Evolutionary conservation across 2,113 vertebrate species (phyloP).

Genomic region (Xyrauchen texanus): DNA sequence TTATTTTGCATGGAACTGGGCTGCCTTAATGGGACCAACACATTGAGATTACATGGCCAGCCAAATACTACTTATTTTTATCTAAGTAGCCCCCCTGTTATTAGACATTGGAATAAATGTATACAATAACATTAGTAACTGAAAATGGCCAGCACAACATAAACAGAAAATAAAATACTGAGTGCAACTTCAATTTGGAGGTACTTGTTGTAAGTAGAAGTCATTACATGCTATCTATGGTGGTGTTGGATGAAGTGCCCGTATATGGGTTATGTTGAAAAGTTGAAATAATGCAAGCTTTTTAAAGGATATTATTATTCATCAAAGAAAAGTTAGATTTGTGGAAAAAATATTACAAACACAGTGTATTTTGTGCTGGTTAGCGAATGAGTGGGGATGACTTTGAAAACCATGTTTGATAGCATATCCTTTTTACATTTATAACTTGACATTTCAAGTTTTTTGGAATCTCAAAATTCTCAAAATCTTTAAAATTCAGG

Average conservation of each 20-base stretch:
- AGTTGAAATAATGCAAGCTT: slow-evolving; percentile 17
- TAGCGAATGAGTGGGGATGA: slow-evolving; percentile 53
- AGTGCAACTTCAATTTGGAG: no score
- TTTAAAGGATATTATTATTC: slow-evolving; percentile 12
- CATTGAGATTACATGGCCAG: no score
- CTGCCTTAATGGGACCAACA: no score
- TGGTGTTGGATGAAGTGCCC: neutral
- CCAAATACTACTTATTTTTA: no score
- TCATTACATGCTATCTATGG: no score
- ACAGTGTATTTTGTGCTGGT: slow-evolving; percentile 37
- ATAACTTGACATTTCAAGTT: slow-evolving; percentile 18
- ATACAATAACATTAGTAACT: no score
- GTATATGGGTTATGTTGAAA: neutral
- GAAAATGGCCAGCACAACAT: no score
- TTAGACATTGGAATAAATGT: no score
- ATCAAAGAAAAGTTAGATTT: slow-evolving; percentile 11
- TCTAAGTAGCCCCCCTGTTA: no score
- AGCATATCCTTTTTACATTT: slow-evolving; percentile 57
- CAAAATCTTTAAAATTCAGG: slow-evolving; percentile 15
- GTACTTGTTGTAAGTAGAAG: no score
- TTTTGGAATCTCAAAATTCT: slow-evolving; percentile 18
- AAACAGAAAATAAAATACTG: no score
- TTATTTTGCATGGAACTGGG: no score
- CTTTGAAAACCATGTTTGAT: slow-evolving; percentile 42
- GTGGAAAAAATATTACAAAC: slow-evolving; percentile 20